Base-by-base conservation (phyloP, 2,888 invertebrate genomes). In the Adineta ricciae region DNA sequence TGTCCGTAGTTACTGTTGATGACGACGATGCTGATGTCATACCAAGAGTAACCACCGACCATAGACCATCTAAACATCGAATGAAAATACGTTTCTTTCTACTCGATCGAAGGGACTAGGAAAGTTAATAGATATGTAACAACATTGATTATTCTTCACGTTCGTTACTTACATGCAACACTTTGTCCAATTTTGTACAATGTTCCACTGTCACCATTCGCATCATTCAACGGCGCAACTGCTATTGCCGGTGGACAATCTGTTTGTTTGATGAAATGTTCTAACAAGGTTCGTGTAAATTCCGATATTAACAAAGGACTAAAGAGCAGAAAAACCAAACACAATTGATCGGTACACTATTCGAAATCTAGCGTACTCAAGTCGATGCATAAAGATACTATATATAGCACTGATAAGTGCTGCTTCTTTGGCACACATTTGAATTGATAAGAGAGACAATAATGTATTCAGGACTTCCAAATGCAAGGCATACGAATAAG, bases 391-490 rank as follows among this genome's bases (percentile, higher is more conserved):
- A 84, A 92, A 88, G 86, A 89, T 89, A 46, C 92, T 92, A 89
- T 93, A 95, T 87, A 95, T 93, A 16, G 92, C 91, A 9, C 94
- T 94, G 82, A 94, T 93, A 85, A 93, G 93, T 0, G 94, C 93
- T 46, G 88, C 92, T 83, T 93, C 93, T 0, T 94, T 90, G 38
- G 90, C 89, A 87, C 90, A 92, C 88, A 92, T 93, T 89, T 96
- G 96, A 50, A 95, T 94, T 0, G 96, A 96, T 88, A 97, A 92
- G n/a, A 97, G 91, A 0, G 95, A 94, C 27, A 97, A 91, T 73
- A 97, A 91, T 36, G 94, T 94, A 89, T 96, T 96, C 83, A 96
- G 93, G 46, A 95, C 94, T 90, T 97, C 97, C 88, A 96, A 87
- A 85, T 90, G 89, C 38, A 89, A 78, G 7, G 83, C 56, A 84